These are phyloP conservation scores for Micoletzkya japonica DNA, from an alignment of 2,888 invertebrate species.

Conservation along the genomic window DNA sequence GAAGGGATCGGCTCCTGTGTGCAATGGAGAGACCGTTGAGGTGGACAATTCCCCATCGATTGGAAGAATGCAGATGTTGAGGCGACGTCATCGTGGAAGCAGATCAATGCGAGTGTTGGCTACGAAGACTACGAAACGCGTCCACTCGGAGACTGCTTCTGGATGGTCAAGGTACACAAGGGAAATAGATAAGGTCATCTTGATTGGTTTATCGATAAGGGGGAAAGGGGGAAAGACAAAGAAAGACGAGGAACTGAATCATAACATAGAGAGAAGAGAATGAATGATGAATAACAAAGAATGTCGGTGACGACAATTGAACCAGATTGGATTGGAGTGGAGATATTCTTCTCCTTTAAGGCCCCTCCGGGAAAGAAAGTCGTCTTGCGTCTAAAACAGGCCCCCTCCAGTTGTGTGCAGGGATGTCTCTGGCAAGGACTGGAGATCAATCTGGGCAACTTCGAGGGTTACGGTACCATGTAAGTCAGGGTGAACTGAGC, in stretches of 20 bases:
- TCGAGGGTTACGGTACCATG: constrained; percentile 16
- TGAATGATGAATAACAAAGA: too few species aligned
- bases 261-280: not conserved
- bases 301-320: too few species aligned
- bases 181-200: too few species aligned
- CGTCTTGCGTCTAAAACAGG: not conserved
- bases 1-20: constrained; percentile 2
- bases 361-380: constrained; percentile 19
- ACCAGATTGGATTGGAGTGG: too few species aligned
- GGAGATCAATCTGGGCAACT: constrained; percentile 11
- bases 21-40: constrained; percentile 8
- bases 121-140: constrained; percentile 1
- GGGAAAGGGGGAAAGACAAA: too few species aligned
- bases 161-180: constrained; percentile 12
- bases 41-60: not conserved
- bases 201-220: too few species aligned
- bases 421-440: constrained; percentile 21
- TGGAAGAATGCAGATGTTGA: not conserved
- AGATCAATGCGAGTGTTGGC: constrained; percentile 10
- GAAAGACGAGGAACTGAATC: too few species aligned
- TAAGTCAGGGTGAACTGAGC: too few species aligned
- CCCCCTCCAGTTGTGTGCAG: constrained; percentile 22
- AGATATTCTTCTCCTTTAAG: too few species aligned
- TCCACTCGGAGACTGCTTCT: not conserved
- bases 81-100: not conserved